Percentiles rank a stretch among this genome's conserved stretches.
phyloP scores from a whole-genome alignment of 2,888 invertebrate species.

The Tenthredo notha region DNA sequence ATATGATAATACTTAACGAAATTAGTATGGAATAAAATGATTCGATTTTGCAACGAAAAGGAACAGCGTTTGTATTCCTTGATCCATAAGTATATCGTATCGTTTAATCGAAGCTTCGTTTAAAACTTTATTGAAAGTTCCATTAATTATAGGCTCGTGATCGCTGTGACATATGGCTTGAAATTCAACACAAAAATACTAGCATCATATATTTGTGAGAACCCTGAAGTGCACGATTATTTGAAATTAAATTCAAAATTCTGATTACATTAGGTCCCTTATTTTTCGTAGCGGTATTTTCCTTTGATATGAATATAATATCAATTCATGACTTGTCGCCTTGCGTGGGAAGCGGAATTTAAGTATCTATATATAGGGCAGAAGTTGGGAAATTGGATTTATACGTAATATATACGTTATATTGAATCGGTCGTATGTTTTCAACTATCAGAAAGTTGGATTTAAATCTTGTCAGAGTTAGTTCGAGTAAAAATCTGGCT shows the following conservation, averaged over 20 bases:
- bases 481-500: constrained; percentile 42
- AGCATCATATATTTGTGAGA: too few relatives aligned
- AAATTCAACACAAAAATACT: not conserved
- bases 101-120: constrained; percentile 17
- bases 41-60: not conserved
- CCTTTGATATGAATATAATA: not conserved
- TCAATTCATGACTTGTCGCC: constrained; percentile 12
- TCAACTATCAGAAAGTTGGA: constrained; percentile 40
- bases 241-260: not conserved
- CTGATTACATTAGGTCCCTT: not conserved
- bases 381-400: constrained; percentile 14
- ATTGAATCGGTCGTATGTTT: constrained; percentile 14
- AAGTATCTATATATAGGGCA: not conserved
- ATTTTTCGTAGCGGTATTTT: not conserved
- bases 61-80: not conserved
- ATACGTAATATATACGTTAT: constrained; percentile 9
- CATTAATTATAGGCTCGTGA: not conserved
- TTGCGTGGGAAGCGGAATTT: not conserved
- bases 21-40: not conserved
- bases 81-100: not conserved
- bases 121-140: not conserved
- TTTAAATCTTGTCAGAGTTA: constrained; percentile 42
- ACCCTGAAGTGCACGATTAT: too few relatives aligned
- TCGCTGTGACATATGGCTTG: constrained; percentile 9
- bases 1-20: not conserved